Percentiles rank a stretch among this genome's conserved stretches.
Evolutionary conservation across 2,888 invertebrate genomes (phyloP).

Genomic region (Drosophila subsilvestris): DNA sequence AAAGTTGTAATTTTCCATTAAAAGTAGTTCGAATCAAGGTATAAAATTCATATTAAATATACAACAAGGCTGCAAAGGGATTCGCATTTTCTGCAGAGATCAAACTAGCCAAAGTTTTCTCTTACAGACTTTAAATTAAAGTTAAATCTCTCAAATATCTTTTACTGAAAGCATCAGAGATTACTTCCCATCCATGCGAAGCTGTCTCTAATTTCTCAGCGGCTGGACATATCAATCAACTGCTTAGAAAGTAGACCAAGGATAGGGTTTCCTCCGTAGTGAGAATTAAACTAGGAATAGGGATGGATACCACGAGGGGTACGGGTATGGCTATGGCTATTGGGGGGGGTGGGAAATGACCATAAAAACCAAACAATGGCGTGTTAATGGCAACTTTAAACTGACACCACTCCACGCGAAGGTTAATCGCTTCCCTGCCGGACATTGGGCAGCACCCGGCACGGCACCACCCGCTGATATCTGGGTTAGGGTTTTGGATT

Average conservation of each 20-base stretch:
- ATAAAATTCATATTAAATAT: too few species aligned
- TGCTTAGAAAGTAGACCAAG: conserved; percentile 67
- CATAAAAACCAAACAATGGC: conserved; percentile 73
- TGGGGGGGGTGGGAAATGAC: conserved; percentile 24
- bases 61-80: too few species aligned
- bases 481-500: conserved; percentile 53
- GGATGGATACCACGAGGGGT: not conserved
- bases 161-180: not conserved
- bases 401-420: conserved; percentile 70
- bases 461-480: conserved; percentile 71
- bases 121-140: not conserved
- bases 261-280: not conserved
- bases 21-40: too few species aligned
- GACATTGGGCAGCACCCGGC: conserved; percentile 6
- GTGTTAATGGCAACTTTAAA: conserved; percentile 80
- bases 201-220: conserved; percentile 21
- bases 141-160: not conserved
- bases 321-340: conserved; percentile 12
- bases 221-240: conserved; percentile 71
- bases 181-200: not conserved
- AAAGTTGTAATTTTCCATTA: too few species aligned
- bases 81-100: too few species aligned
- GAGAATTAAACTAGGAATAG: not conserved
- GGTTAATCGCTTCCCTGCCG: conserved; percentile 63
- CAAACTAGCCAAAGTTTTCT: not conserved